Conservation (phyloP, 2,113 vertebrate species). For the Catharus bicknelli region DNA sequence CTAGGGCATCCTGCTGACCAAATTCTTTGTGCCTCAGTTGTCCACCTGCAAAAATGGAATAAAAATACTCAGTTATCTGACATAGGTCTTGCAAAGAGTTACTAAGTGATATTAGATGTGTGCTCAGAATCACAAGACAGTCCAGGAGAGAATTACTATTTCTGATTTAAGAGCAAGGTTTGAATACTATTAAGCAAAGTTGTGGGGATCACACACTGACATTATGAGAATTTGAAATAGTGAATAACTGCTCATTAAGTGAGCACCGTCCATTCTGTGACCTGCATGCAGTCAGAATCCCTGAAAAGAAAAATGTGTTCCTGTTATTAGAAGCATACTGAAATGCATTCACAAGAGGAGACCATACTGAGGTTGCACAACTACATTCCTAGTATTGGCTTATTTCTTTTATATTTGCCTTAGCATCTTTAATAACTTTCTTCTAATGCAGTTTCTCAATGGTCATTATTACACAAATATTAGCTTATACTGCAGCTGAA, state of each 20-base stretch:
- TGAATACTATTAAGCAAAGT: conserved; percentile 14
- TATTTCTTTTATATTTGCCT: not conserved
- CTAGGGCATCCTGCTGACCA: not conserved
- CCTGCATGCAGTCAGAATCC: not conserved
- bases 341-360: not conserved
- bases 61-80: not conserved
- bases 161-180: conserved; percentile 13
- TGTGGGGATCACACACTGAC: not conserved
- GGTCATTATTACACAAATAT: not conserved
- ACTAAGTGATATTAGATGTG: not conserved
- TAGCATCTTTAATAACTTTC: not conserved
- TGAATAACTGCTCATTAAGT: conserved; percentile 23
- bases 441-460: not conserved
- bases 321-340: not conserved
- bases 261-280: not conserved
- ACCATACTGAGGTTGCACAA: not conserved
- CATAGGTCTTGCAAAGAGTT: not conserved
- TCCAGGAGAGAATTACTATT: conserved; percentile 7
- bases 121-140: conserved; percentile 5
- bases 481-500: not conserved
- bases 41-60: not conserved
- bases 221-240: conserved; percentile 24
- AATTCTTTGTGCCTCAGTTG: not conserved
- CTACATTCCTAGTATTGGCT: not conserved
- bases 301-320: not conserved